These are phyloP conservation scores for Porites lobata DNA, from an alignment of 92 coral and sea anemone species.

Conservation along the genomic window DNA sequence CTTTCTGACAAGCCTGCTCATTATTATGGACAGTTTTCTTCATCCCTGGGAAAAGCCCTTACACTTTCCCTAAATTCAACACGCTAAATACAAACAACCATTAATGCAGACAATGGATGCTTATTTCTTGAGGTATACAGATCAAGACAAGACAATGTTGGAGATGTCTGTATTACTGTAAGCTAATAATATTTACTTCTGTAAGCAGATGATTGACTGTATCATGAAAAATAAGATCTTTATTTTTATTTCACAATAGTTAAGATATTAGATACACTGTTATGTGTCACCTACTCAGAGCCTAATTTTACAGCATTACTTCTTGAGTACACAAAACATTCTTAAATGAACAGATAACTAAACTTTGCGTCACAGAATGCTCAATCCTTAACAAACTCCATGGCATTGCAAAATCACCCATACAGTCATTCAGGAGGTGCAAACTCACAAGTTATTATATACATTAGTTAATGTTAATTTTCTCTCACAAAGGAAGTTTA, in stretches of 20 bases:
- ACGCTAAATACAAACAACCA: too few species aligned
- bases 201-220: too few species aligned
- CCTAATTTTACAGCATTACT: conserved; percentile 3
- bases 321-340: neutral
- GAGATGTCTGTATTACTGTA: too few species aligned
- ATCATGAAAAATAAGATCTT: conserved; percentile 5
- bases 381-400: neutral
- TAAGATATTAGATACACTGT: neutral
- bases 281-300: neutral
- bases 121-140: too few species aligned
- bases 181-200: too few species aligned
- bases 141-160: too few species aligned
- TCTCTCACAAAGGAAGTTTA: neutral
- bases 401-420: neutral
- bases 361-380: neutral
- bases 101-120: too few species aligned
- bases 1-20: too few species aligned
- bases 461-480: neutral
- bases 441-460: conserved; percentile 5
- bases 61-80: too few species aligned
- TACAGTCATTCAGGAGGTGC: neutral
- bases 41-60: too few species aligned
- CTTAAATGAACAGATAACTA: too few species aligned
- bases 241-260: neutral
- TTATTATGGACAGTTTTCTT: too few species aligned